Conservation (phyloP, 2,797 vertebrate genomes). For the Coregonus ussuriensis region DNA sequence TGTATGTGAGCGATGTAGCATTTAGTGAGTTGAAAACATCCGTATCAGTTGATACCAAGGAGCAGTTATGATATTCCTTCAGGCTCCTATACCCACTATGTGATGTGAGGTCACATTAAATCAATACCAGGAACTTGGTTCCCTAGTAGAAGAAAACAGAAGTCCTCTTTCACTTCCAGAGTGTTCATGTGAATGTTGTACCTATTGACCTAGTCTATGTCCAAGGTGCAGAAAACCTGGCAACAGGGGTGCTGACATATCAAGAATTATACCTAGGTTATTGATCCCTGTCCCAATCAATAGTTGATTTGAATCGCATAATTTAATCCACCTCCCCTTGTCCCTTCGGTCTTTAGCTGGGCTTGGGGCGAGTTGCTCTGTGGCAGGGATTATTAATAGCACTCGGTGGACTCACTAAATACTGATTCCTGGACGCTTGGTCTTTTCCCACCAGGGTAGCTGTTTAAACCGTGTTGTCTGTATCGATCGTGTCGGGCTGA, state of each 20-base stretch:
- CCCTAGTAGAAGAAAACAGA: no score
- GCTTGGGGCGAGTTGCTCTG: background rate
- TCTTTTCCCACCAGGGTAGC: background rate
- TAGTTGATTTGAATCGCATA: background rate
- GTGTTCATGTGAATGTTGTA: no score
- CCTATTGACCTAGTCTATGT: background rate
- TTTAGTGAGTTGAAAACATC: background rate
- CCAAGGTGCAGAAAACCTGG: background rate
- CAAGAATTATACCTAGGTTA: background rate
- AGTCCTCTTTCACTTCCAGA: no score
- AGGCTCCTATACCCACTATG: no score
- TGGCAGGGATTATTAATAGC: constrained; percentile 6
- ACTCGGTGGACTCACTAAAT: background rate
- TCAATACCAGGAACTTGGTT: no score
- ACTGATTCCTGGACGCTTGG: constrained; percentile 9
- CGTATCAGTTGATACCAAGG: background rate
- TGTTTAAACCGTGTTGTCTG: constrained; percentile 5
- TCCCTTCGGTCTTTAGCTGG: background rate
- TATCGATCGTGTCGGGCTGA: constrained; percentile 5
- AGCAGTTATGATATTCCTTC: background rate
- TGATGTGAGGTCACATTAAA: no score
- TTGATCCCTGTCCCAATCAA: background rate
- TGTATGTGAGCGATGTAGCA: background rate
- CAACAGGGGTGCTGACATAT: background rate
- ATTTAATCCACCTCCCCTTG: background rate